These are phyloP conservation scores for Maconellicoccus hirsutus DNA, from an alignment of 1,140 invertebrate species.

Conservation along the genomic window DNA sequence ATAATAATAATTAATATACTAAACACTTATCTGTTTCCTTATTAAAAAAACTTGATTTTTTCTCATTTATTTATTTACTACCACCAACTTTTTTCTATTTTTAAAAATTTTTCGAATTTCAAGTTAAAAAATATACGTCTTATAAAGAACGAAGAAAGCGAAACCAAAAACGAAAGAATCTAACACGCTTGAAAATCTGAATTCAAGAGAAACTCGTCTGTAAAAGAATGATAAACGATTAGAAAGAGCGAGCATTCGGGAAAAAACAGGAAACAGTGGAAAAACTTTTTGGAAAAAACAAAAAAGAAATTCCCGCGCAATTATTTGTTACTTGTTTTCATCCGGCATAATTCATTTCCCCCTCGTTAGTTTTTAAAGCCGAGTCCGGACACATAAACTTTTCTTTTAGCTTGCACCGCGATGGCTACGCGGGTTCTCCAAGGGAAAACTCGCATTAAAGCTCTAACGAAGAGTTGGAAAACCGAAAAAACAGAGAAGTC, in stretches of 20 bases:
- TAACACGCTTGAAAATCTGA: constrained; percentile 12
- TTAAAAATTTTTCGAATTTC: background rate
- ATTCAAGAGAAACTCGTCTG: background rate
- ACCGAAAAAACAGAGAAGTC: constrained; percentile 7
- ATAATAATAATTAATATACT: background rate
- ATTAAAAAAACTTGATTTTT: background rate
- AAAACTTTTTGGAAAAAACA: constrained; percentile 21
- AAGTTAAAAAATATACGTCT: background rate
- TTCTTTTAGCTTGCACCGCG: background rate
- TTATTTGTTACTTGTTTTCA: constrained; percentile 22
- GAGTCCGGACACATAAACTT: constrained; percentile 19
- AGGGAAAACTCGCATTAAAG: constrained; percentile 11
- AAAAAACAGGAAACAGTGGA: constrained; percentile 8
- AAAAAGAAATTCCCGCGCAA: constrained; percentile 17
- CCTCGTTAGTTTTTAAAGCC: constrained; percentile 17
- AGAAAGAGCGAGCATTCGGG: background rate
- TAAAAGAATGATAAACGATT: constrained; percentile 22
- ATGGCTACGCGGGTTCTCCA: constrained; percentile 1
- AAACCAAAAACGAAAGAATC: background rate
- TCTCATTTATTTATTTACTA: background rate
- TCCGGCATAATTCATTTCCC: constrained; percentile 21
- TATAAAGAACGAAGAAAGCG: background rate
- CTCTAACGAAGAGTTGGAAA: background rate
- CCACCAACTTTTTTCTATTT: background rate
- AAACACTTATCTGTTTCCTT: too few relatives aligned